Base-by-base conservation (phyloP, 92 coral and sea anemone species). In the Porites cylindrica region DNA sequence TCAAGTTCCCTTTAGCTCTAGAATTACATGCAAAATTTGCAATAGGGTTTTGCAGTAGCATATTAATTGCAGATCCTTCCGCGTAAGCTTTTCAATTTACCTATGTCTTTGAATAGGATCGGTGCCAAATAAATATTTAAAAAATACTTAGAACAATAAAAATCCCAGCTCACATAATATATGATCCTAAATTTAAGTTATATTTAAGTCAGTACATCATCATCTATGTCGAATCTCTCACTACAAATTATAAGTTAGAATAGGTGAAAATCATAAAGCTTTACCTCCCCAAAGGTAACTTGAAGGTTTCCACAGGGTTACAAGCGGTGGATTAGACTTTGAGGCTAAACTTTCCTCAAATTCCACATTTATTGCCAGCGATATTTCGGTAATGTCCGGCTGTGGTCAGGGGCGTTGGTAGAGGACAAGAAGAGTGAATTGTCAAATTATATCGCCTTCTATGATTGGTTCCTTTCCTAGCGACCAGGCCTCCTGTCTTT, bases 381-480 rank as follows among this genome's bases (percentile, higher is more conserved):
- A 78, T 77, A 77, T 66, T 86, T 86, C 58, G 70, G 51, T 59
- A 13, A 54, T 47, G 23, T 81, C 77, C 85, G 77, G 59, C 26
- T 6, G 13, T 17, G 16, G 16, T 12, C 69, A 29, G 86, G 86
- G 86, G 86, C 86, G 86, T 82, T 82, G 86, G 85, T 70, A 29
- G 21, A 32, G 68, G 0, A 72, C 9, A 4, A 2, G 61, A 73
- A 54, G 6, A 18, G 18, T 16, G 11, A 2, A 24, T 6, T 13
- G 13, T 4, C 6, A 11, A 4, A 0, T 70, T 82, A 32, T 82
- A 6, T 69, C 51, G n/a, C 14, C 54, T 11, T 26, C 19, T n/a
- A 38, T 82, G 70, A 82, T 82, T 82, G 78, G 86, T 53, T 18
- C 16, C 18, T 7, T 18, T 70, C 38, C 20, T 0, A 18, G 20